A percentile compares a stretch with the other conserved stretches of the same genome.
Conservation (phyloP, 2,113 vertebrate species). For the Zosterops hypoxanthus region DNA sequence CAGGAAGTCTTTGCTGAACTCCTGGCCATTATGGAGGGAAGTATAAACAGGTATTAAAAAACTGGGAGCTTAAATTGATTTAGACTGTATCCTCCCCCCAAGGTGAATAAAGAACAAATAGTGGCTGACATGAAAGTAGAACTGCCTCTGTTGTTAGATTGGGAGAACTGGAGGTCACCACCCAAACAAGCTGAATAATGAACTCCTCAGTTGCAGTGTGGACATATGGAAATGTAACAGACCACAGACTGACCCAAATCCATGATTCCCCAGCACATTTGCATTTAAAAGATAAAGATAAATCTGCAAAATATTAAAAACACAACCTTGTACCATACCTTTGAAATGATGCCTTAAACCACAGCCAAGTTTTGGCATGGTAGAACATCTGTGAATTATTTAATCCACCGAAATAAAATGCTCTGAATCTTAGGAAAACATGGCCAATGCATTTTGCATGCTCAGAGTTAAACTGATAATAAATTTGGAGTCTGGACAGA, state of each 20-base stretch:
- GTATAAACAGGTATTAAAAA: background rate
- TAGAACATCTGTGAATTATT: conserved; percentile 13
- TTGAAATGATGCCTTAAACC: background rate
- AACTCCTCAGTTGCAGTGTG: background rate
- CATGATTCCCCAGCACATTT: background rate
- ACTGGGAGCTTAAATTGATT: background rate
- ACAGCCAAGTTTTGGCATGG: background rate
- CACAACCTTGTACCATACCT: background rate
- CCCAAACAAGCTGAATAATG: background rate
- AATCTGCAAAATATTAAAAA: conserved; percentile 18
- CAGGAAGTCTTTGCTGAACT: background rate
- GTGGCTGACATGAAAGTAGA: background rate
- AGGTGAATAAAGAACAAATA: background rate
- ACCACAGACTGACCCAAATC: background rate
- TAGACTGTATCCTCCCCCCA: background rate
- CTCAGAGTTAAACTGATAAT: background rate
- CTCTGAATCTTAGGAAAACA: background rate
- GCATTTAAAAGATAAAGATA: conserved; percentile 6
- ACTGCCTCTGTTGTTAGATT: background rate
- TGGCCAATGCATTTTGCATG: background rate
- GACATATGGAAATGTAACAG: background rate
- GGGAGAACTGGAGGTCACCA: background rate
- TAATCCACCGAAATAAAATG: background rate
- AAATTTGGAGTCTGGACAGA: background rate
- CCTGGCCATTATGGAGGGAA: background rate